These are phyloP conservation scores for Gymnarchus niloticus DNA, from an alignment of 2,113 vertebrate species.

Conservation along the genomic window DNA sequence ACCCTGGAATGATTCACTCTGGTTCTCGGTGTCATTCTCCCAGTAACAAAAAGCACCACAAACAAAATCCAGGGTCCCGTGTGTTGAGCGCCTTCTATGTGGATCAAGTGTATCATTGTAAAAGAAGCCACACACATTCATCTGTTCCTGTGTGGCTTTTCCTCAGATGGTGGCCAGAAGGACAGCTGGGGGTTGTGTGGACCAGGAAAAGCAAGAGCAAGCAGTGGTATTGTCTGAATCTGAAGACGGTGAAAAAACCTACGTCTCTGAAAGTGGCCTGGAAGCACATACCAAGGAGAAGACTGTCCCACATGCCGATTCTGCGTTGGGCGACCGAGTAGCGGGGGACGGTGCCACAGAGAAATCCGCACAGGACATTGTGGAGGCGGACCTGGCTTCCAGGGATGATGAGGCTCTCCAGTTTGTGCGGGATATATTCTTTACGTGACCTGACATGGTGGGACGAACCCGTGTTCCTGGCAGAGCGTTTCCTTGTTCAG, in stretches of 20 bases:
- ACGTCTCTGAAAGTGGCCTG: slow-evolving; percentile 16
- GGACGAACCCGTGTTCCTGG: background rate
- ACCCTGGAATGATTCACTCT: background rate
- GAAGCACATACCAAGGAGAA: background rate
- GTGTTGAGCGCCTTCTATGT: background rate
- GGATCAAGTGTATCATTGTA: background rate
- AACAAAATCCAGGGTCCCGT: background rate
- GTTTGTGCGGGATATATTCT: slow-evolving; percentile 27
- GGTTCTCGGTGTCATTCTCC: background rate
- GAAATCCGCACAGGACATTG: background rate
- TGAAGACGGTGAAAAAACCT: background rate
- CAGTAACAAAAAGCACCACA: no score
- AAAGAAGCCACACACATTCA: background rate
- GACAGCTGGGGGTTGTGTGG: background rate
- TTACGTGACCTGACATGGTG: slow-evolving; percentile 7
- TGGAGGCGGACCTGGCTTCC: background rate
- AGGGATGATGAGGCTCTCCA: slow-evolving; percentile 17
- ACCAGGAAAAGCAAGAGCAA: background rate
- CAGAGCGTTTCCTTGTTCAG: background rate
- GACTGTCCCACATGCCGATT: background rate
- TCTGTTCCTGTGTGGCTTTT: background rate
- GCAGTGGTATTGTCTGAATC: background rate
- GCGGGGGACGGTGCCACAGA: background rate
- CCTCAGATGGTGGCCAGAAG: background rate
- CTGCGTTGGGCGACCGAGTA: background rate